A percentile compares a stretch with the other conserved stretches of the same genome.
Conservation (phyloP, 2,113 vertebrate species). For the Physeter macrocephalus region DNA sequence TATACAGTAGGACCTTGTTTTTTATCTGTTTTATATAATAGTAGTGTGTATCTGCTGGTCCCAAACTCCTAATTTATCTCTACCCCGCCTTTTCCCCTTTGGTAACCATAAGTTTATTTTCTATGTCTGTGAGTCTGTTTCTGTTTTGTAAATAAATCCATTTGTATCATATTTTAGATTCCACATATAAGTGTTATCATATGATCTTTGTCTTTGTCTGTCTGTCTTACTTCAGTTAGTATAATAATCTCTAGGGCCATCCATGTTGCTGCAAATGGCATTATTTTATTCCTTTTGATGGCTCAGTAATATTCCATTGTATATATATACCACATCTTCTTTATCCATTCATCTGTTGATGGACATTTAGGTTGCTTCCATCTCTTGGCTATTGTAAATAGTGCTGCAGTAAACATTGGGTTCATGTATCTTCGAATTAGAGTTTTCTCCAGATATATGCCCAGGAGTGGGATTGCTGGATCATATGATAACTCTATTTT, state of each 20-base stretch:
- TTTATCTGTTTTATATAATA: too few relatives aligned
- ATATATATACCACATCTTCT: not conserved
- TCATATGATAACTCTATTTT: not conserved
- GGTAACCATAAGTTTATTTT: not conserved
- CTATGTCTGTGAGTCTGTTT: not conserved
- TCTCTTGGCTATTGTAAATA: not conserved
- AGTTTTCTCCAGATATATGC: not conserved
- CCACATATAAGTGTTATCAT: not conserved
- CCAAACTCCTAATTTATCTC: not conserved
- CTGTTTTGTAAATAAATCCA: not conserved
- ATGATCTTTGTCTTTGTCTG: not conserved
- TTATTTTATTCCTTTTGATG: not conserved
- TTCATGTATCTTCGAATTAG: not conserved
- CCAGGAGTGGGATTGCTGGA: not conserved
- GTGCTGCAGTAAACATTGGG: not conserved
- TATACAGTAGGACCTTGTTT: too few relatives aligned
- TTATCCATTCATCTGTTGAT: not conserved
- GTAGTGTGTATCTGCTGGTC: too few relatives aligned
- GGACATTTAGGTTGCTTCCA: not conserved
- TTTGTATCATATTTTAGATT: not conserved
- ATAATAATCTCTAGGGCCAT: not conserved
- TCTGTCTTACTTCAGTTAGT: not conserved
- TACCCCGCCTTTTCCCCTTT: not conserved
- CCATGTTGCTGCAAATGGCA: not conserved
- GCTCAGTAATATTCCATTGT: not conserved